Base-by-base conservation (phyloP, 2,888 invertebrate genomes). In the Cactoblastis cactorum region DNA sequence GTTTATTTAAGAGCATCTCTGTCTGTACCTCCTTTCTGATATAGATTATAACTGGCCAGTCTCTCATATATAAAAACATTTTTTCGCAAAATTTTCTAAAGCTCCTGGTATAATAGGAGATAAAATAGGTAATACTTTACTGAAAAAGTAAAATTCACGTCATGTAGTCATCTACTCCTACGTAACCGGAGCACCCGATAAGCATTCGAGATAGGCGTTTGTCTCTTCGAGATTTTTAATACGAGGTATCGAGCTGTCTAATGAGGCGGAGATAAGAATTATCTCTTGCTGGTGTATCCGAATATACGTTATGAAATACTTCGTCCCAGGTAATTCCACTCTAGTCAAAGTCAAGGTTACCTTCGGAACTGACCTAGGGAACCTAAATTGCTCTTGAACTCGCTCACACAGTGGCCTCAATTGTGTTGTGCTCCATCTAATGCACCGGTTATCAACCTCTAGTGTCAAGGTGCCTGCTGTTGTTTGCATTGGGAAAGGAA, bases 331-430 rank as follows among this genome's bases (percentile, higher is more conserved):
- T 79, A 65, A 66, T 65, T 71, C 65, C 80, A 76, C 77, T 80
- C 74, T 83, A 56, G 72, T 76, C 84, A 86, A 84, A 77, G 87
- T 86, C 88, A 87, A 87, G 88, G 88, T 89, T 87, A 89, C 87
- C 88, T 89, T 88, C 84, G 83, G 88, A 83, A 88, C 88, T 89
- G 88, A 89, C 88, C 88, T 89, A 89, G 82, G 86, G 86, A 83
- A 89, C 86, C 82, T 85, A 87, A 89, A 88, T 89, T 88, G 88
- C 82, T 89, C 88, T 86, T 86, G 88, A 87, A 86, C 88, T 84
- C 84, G 85, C 81, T 85, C 86, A 82, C 85, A 86, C 83, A 84
- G 79, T 87, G 87, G 86, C 87, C 88, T 88, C 88, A 88, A 89
- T 89, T 88, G 88, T 80, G 80, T 88, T 87, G 87, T 81, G 80